These are phyloP conservation scores for Anagyrus pseudococci DNA, from an alignment of 2,888 invertebrate genomes.

Conservation along the genomic window DNA sequence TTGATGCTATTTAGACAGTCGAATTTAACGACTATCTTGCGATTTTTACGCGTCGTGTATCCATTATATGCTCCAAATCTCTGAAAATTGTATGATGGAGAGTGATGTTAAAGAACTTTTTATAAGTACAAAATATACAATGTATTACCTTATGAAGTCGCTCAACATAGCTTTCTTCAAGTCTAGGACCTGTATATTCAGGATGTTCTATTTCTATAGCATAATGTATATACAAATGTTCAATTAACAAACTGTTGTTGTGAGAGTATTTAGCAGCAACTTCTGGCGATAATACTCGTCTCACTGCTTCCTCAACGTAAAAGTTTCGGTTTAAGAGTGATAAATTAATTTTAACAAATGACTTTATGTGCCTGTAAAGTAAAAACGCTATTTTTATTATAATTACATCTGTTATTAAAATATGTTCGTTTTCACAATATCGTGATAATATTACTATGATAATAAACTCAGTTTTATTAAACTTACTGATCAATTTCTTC, in stretches of 20 bases:
- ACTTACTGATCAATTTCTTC: slow-evolving; percentile 64
- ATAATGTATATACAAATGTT: slow-evolving; percentile 71
- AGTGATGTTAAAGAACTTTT: background rate
- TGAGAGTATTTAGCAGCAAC: slow-evolving; percentile 68
- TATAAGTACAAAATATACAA: slow-evolving; percentile 11
- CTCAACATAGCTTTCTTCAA: slow-evolving; percentile 63
- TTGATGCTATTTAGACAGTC: background rate
- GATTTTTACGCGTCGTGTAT: slow-evolving; percentile 44
- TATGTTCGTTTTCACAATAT: background rate
- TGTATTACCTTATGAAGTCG: slow-evolving; percentile 64
- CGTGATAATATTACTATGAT: background rate
- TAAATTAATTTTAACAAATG: slow-evolving; percentile 25
- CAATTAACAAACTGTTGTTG: slow-evolving; percentile 58
- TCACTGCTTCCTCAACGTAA: slow-evolving; percentile 43
- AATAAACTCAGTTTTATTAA: background rate
- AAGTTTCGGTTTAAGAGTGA: slow-evolving; percentile 35
- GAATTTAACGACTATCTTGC: background rate
- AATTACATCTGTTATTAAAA: too few species aligned
- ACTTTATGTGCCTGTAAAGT: slow-evolving; percentile 3
- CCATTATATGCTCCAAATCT: background rate
- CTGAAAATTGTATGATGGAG: too few species aligned
- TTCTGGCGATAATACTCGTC: slow-evolving; percentile 65
- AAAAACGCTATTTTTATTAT: too few species aligned
- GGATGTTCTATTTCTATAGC: slow-evolving; percentile 69
- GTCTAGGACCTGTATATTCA: slow-evolving; percentile 66